Evolutionary conservation across 2,888 invertebrate species (phyloP).

Genomic region (Eilema caniola): DNA sequence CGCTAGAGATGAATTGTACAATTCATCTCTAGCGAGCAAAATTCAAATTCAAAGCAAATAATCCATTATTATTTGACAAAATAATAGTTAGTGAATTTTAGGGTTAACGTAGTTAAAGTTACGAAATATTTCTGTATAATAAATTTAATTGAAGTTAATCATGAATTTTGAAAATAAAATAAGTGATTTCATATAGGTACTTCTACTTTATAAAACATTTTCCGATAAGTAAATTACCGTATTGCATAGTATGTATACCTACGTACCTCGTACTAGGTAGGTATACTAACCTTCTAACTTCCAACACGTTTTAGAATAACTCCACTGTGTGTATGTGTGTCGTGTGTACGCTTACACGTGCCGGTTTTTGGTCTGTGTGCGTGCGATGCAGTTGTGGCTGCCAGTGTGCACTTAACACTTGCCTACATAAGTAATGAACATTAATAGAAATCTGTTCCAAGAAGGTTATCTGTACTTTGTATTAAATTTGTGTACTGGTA

Average conservation of each 20-base stretch:
- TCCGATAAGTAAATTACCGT: not conserved
- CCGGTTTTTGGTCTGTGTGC: conserved; percentile 51
- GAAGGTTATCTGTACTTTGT: conserved; percentile 17
- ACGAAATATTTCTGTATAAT: not conserved
- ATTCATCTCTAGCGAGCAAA: too few species aligned
- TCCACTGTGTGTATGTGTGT: conserved; percentile 51
- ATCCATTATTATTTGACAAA: not conserved
- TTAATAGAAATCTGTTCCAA: conserved; percentile 18
- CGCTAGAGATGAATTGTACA: too few species aligned
- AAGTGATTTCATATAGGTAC: not conserved
- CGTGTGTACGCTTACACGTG: conserved; percentile 66
- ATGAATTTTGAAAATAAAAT: not conserved
- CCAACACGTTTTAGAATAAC: conserved; percentile 45
- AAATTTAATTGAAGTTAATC: not conserved
- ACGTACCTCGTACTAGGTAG: not conserved
- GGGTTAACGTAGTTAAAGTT: not conserved
- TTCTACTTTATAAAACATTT: not conserved
- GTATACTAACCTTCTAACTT: not conserved
- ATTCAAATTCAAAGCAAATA: too few species aligned
- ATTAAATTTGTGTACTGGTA: conserved; percentile 4
- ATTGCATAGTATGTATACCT: not conserved
- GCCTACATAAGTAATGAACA: conserved; percentile 21
- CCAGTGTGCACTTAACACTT: conserved; percentile 53
- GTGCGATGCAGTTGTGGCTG: conserved; percentile 59
- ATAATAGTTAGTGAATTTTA: not conserved